phyloP scores from a whole-genome alignment of 1,140 invertebrate genomes.

The Venustaconcha ellipsiformis region DNA sequence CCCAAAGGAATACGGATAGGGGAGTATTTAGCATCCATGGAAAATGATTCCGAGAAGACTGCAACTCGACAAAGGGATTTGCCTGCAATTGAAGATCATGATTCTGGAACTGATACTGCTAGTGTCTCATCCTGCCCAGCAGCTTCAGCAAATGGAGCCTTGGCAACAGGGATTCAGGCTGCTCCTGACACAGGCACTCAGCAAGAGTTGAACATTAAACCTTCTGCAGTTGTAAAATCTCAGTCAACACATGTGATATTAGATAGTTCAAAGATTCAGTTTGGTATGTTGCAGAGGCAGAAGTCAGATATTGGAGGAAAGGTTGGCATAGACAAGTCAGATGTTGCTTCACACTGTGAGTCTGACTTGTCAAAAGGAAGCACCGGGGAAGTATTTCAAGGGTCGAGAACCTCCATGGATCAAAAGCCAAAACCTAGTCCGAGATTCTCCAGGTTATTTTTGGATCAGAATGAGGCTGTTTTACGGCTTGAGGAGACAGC shows the following conservation, averaged over 20 bases:
- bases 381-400: conserved; percentile 13
- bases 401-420: conserved; percentile 22
- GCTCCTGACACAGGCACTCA: conserved; percentile 52
- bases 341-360: no score
- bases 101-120: conserved; percentile 60
- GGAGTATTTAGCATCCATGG: conserved; percentile 92
- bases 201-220: conserved; percentile 60
- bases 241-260: conserved; percentile 61
- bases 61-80: conserved; percentile 40
- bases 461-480: conserved; percentile 38
- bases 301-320: conserved; percentile 49
- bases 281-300: conserved; percentile 62
- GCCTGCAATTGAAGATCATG: conserved; percentile 49
- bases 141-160: conserved; percentile 33
- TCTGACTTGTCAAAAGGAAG: conserved; percentile 58
- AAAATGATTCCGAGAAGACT: conserved; percentile 41
- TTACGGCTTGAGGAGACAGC: conserved; percentile 22
- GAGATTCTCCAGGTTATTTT: conserved; percentile 55
- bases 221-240: conserved; percentile 63
- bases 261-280: conserved; percentile 54
- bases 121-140: conserved; percentile 58
- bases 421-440: conserved; percentile 60
- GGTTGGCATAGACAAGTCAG: no score
- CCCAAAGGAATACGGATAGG: conserved; percentile 96
- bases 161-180: conserved; percentile 22